Percentiles rank a stretch among this genome's conserved stretches.
phyloP scores from a whole-genome alignment of 2,797 vertebrate genomes.

The Ctenochaetus hawaiiensis region DNA sequence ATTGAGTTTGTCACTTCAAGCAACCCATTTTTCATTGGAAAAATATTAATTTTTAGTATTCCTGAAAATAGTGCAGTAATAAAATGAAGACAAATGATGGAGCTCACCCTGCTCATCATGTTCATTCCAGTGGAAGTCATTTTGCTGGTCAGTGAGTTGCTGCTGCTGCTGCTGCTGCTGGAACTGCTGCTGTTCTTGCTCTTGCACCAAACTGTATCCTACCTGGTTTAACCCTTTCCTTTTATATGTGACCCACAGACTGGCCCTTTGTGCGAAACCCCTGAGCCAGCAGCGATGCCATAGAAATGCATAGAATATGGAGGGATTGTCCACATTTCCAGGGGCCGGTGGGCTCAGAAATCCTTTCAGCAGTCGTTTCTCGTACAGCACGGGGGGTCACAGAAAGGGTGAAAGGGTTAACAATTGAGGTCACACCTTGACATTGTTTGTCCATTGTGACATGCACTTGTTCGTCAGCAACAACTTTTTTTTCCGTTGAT shows the following conservation, averaged over 20 bases:
- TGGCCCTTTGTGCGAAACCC: conserved; percentile 66
- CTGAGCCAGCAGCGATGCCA: conserved; percentile 72
- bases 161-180: conserved; percentile 55
- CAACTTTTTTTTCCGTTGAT: conserved; percentile 19
- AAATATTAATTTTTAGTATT: no score
- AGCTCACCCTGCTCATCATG: conserved; percentile 77
- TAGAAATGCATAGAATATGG: conserved; percentile 70
- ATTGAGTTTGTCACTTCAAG: no score
- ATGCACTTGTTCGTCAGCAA: conserved; percentile 47
- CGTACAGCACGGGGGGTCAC: conserved; percentile 33
- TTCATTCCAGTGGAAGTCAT: conserved; percentile 80
- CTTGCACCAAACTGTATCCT: conserved; percentile 71
- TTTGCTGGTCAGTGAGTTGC: conserved; percentile 54
- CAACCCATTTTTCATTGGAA: background rate
- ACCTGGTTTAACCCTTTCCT: conserved; percentile 74
- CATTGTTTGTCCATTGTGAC: conserved; percentile 40
- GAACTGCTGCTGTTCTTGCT: conserved; percentile 61
- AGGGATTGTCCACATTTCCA: conserved; percentile 57
- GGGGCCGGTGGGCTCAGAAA: conserved; percentile 49
- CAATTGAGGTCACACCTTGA: conserved; percentile 62
- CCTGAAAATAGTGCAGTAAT: background rate
- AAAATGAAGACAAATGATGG: background rate
- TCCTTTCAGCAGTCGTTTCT: conserved; percentile 58
- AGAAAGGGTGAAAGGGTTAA: conserved; percentile 62
- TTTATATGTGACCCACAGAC: conserved; percentile 72